Evolutionary conservation across 2,113 vertebrate species (phyloP).

Genomic region (Lasiurus borealis): DNA sequence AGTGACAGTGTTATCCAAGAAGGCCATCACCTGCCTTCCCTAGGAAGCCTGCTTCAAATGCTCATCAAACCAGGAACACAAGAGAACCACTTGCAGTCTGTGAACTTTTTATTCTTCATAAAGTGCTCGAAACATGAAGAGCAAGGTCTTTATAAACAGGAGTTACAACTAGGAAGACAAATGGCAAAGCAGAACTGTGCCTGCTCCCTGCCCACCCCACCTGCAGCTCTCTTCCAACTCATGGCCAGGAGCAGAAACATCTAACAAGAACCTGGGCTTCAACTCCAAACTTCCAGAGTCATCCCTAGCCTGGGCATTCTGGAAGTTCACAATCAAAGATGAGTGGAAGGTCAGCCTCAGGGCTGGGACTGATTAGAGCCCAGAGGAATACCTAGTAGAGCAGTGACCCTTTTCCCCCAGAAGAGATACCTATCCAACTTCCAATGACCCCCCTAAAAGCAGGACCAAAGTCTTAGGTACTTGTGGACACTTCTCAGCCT

Average conservation of each 20-base stretch:
- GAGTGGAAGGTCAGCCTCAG: neutral
- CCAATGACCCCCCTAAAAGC: neutral
- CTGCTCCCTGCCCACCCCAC: slow-evolving; percentile 53
- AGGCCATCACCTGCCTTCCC: neutral
- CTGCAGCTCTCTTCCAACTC: neutral
- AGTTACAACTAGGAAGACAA: slow-evolving; percentile 85
- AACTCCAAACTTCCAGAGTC: neutral
- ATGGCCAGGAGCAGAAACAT: slow-evolving; percentile 29
- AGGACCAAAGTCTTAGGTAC: neutral
- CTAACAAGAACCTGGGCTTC: slow-evolving; percentile 13
- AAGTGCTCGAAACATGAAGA: slow-evolving; percentile 90
- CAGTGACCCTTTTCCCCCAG: neutral
- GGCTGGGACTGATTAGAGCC: neutral
- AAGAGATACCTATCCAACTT: neutral
- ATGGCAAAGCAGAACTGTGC: slow-evolving; percentile 76
- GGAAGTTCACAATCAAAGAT: neutral
- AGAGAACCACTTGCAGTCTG: slow-evolving; percentile 80
- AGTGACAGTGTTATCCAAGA: neutral
- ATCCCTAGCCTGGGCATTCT: neutral
- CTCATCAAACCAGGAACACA: slow-evolving; percentile 77
- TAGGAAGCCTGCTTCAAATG: neutral
- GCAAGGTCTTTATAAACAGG: slow-evolving; percentile 89
- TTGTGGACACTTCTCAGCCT: neutral
- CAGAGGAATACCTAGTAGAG: neutral
- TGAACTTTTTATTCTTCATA: slow-evolving; percentile 87